Percentiles rank a stretch among this genome's conserved stretches.
These are phyloP conservation scores for Anastrepha ludens DNA, from an alignment of 1,140 invertebrate species.

Conservation along the genomic window DNA sequence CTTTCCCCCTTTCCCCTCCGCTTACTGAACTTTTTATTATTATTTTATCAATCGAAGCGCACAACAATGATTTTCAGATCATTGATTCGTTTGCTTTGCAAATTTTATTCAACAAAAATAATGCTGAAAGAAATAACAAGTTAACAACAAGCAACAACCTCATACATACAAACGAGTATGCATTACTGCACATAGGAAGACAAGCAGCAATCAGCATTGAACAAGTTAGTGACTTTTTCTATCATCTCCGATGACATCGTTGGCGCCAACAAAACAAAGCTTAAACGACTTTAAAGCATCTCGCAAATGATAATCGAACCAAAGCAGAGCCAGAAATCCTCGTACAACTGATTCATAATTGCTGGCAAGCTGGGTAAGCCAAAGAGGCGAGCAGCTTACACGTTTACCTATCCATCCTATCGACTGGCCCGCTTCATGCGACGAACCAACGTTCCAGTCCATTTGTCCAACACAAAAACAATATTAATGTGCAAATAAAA, in stretches of 20 bases:
- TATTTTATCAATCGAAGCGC: slow-evolving; percentile 40
- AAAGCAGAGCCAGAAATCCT: neutral
- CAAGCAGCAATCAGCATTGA: slow-evolving; percentile 36
- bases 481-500: slow-evolving; percentile 21
- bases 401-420: neutral
- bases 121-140: neutral
- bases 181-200: neutral
- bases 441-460: slow-evolving; percentile 34
- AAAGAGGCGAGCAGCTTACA: neutral
- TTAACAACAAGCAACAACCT: neutral
- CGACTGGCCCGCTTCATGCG: slow-evolving; percentile 13
- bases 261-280: slow-evolving; percentile 8
- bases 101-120: slow-evolving; percentile 43
- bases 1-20: neutral
- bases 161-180: neutral
- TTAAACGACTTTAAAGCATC: slow-evolving; percentile 2
- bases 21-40: neutral
- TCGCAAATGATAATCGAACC: neutral
- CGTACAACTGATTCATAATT: slow-evolving; percentile 32
- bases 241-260: neutral
- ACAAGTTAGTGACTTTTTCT: slow-evolving; percentile 29
- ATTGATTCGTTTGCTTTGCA: slow-evolving; percentile 48
- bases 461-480: slow-evolving; percentile 20
- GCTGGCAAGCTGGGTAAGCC: neutral
- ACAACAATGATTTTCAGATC: slow-evolving; percentile 45